Conservation (phyloP, 2,113 vertebrate species). For the Callorhinus ursinus region DNA sequence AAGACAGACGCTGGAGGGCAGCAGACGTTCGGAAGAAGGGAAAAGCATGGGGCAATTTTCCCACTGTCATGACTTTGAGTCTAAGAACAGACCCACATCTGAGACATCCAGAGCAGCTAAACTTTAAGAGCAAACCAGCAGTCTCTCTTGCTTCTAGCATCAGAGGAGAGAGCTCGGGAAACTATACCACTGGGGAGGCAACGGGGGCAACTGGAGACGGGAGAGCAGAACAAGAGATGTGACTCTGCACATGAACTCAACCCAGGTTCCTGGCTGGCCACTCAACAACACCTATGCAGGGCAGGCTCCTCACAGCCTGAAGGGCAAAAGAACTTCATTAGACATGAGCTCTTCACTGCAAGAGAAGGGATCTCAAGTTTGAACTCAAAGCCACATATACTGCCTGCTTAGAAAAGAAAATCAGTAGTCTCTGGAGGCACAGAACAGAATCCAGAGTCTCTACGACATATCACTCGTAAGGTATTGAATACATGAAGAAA, state of each 20-base stretch:
- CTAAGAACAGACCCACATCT: neutral
- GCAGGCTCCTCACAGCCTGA: neutral
- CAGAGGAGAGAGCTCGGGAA: neutral
- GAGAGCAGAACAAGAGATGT: neutral
- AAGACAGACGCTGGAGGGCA: fast-evolving
- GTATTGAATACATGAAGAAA: neutral
- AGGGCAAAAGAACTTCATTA: fast-evolving
- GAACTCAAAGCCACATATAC: neutral
- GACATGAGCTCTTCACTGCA: fast-evolving
- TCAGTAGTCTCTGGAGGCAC: neutral
- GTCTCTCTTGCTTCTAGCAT: neutral
- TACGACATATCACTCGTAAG: no score
- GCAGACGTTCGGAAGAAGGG: neutral
- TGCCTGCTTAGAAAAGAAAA: neutral
- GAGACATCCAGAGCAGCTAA: neutral
- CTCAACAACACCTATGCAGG: fast-evolving
- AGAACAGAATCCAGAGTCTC: neutral
- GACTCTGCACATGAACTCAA: neutral
- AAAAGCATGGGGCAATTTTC: no score
- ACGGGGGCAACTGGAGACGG: neutral
- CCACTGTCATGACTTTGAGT: neutral
- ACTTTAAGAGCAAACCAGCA: neutral
- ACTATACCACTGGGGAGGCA: neutral
- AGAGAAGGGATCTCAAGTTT: no score
- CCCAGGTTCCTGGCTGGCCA: neutral